A percentile compares a stretch with the other conserved stretches of the same genome.
phyloP scores from a whole-genome alignment of 2,797 vertebrate genomes.

The Anabas testudineus region DNA sequence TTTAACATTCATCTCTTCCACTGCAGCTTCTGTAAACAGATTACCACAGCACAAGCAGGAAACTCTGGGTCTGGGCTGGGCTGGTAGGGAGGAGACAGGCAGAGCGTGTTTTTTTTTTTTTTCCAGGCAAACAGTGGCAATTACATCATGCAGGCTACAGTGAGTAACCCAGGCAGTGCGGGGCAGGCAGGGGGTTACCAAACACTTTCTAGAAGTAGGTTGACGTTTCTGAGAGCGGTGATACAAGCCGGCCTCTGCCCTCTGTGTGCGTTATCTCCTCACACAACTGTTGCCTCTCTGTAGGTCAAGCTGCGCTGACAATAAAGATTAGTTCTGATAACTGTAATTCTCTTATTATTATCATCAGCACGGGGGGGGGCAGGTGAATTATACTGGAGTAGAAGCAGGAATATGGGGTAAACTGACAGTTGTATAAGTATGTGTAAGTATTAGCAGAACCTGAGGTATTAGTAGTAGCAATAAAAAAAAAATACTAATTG shows the following conservation, averaged over 20 bases:
- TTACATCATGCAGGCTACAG: conserved; percentile 72
- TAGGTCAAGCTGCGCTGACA: conserved; percentile 22
- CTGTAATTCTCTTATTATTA: conserved; percentile 16
- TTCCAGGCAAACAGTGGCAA: conserved; percentile 49
- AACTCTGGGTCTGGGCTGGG: not conserved
- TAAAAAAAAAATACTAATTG: not conserved
- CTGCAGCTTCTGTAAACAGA: conserved; percentile 25
- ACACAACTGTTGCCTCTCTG: conserved; percentile 2
- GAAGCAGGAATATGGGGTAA: not conserved
- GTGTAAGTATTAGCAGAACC: not conserved
- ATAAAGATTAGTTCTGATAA: conserved; percentile 11
- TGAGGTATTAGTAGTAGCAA: not conserved
- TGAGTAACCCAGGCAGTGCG: conserved; percentile 25
- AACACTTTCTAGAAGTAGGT: conserved; percentile 65
- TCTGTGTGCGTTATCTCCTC: conserved; percentile 32
- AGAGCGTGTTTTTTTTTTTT: conserved; percentile 54
- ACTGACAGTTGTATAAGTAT: not conserved
- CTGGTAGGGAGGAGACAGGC: conserved; percentile 17
- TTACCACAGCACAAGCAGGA: conserved; percentile 5
- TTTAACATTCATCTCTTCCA: conserved; percentile 30
- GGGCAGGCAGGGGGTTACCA: conserved; percentile 59
- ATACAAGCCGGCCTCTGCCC: not conserved
- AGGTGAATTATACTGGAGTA: too few relatives aligned
- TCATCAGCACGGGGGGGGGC: not conserved
- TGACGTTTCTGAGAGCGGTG: conserved; percentile 33